Evolutionary conservation across 2,888 invertebrate species (phyloP).

Genomic region (Phlogophora meticulosa): DNA sequence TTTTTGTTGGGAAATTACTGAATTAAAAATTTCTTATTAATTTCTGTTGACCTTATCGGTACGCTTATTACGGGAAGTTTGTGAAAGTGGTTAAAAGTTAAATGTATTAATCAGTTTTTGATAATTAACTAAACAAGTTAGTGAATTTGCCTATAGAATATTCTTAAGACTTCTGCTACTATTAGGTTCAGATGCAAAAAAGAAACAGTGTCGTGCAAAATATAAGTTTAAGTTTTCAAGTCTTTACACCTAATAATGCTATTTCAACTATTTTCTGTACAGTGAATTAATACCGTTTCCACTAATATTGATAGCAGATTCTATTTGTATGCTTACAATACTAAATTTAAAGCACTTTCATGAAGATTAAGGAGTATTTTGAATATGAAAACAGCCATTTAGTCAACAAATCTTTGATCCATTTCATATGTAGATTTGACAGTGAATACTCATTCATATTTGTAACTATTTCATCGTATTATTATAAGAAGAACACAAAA

Average conservation of each 20-base stretch:
- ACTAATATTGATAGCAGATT: too few species aligned
- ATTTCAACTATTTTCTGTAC: background rate
- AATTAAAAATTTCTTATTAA: background rate
- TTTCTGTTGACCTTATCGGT: constrained; percentile 1
- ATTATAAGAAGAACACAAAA: background rate
- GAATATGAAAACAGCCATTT: background rate
- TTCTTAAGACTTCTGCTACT: background rate
- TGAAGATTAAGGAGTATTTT: background rate
- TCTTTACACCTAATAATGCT: too few species aligned
- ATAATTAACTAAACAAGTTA: too few species aligned
- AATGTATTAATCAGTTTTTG: background rate
- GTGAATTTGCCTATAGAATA: background rate
- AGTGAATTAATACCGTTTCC: too few species aligned
- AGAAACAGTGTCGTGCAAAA: background rate
- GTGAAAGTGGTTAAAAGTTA: constrained; percentile 5
- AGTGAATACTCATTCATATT: background rate
- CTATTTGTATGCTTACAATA: background rate
- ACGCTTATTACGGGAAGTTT: too few species aligned
- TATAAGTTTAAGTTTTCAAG: too few species aligned
- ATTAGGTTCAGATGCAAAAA: background rate
- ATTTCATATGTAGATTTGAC: background rate
- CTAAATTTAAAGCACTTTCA: background rate
- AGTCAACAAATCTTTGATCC: background rate
- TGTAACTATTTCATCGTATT: background rate
- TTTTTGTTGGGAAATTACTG: background rate